phyloP scores from a whole-genome alignment of 2,888 invertebrate species.

The Agelastica alni region DNA sequence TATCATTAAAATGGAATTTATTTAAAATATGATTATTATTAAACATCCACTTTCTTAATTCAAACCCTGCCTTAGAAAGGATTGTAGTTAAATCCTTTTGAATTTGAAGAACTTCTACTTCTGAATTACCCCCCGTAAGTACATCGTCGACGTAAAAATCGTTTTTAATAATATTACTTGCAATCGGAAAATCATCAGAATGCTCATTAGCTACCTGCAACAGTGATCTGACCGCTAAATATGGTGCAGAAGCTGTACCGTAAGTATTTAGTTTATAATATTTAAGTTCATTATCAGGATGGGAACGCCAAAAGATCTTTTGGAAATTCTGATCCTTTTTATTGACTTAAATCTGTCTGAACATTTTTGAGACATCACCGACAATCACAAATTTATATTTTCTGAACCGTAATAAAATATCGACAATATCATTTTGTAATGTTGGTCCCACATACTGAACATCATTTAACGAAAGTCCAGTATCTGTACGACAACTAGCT shows the following conservation, averaged over 20 bases:
- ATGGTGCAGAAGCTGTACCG: slow-evolving; percentile 29
- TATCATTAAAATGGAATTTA: slow-evolving; percentile 8
- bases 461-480: no score
- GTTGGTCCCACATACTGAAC: no score
- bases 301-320: slow-evolving; percentile 23
- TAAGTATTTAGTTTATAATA: slow-evolving; percentile 23
- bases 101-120: slow-evolving; percentile 15
- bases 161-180: no score
- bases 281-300: slow-evolving; percentile 16
- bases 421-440: not conserved
- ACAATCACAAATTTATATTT: no score
- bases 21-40: slow-evolving; percentile 5
- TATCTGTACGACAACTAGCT: slow-evolving; percentile 18
- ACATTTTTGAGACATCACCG: no score
- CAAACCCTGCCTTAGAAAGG: no score
- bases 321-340: no score
- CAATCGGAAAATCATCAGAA: slow-evolving; percentile 22
- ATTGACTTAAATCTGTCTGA: no score
- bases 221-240: no score
- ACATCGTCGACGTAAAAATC: no score
- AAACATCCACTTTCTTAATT: no score
- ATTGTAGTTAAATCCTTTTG: slow-evolving; percentile 11
- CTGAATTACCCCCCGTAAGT: slow-evolving; percentile 32
- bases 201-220: slow-evolving; percentile 36
- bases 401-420: no score